Conservation (phyloP, 1,140 invertebrate species). For the Micrasema longulum region DNA sequence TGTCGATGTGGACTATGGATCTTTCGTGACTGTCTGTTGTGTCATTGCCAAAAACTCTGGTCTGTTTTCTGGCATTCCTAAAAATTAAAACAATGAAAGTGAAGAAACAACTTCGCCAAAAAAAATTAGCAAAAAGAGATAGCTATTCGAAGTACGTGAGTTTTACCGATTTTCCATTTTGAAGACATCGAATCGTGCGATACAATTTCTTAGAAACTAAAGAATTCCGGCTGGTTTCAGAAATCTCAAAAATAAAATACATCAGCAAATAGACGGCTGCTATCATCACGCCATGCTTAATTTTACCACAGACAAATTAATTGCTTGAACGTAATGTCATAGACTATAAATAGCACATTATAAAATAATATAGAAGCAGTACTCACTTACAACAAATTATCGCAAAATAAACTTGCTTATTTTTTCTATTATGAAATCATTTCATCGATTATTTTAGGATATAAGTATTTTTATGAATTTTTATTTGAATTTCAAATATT, state of each 20-base stretch:
- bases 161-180: conserved; percentile 45
- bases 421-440: background rate
- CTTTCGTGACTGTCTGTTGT: conserved; percentile 66
- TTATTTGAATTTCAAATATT: too few relatives aligned
- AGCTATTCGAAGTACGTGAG: background rate
- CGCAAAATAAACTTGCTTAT: background rate
- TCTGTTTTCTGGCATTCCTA: conserved; percentile 38
- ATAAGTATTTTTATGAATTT: conserved; percentile 1
- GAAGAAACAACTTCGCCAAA: background rate
- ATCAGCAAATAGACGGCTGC: conserved; percentile 26
- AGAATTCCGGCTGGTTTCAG: background rate
- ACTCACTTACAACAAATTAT: background rate
- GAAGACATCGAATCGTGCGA: conserved; percentile 38
- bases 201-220: conserved; percentile 37
- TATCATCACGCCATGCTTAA: conserved; percentile 41
- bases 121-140: background rate
- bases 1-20: conserved; percentile 80
- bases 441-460: background rate
- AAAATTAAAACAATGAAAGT: conserved; percentile 35
- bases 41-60: conserved; percentile 34
- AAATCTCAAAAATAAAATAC: conserved; percentile 22
- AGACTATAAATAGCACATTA: background rate
- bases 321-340: conserved; percentile 5
- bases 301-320: conserved; percentile 35
- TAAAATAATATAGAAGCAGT: background rate